Evolutionary conservation across 2,888 invertebrate species (phyloP).

Genomic region (Drosophila glabriapex): DNA sequence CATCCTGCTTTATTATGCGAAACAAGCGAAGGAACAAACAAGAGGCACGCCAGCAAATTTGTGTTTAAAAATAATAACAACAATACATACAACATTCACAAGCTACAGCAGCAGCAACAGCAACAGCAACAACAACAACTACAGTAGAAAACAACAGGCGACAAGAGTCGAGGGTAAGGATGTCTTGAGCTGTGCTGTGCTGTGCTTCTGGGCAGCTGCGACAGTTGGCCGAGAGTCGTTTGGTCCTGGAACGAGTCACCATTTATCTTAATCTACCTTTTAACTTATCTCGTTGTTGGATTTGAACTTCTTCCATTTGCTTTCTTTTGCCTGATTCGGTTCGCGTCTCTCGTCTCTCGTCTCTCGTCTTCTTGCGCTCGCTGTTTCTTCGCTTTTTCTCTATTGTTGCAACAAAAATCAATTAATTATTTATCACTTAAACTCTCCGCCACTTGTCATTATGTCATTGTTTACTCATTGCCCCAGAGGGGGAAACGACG

Average conservation of each 20-base stretch:
- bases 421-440: constrained; percentile 85
- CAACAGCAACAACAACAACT: not conserved
- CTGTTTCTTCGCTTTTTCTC: constrained; percentile 31
- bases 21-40: constrained; percentile 75
- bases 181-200: constrained; percentile 9
- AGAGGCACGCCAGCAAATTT: constrained; percentile 70
- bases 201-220: constrained; percentile 18
- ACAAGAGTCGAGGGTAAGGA: constrained; percentile 24
- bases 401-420: constrained; percentile 83
- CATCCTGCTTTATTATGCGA: constrained; percentile 76
- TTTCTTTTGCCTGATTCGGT: constrained; percentile 38
- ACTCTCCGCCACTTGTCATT: constrained; percentile 85
- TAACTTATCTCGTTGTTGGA: constrained; percentile 79
- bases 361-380: not conserved
- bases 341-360: constrained; percentile 26
- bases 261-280: constrained; percentile 83
- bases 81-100: constrained; percentile 28
- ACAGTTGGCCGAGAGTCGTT: constrained; percentile 48
- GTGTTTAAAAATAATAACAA: constrained; percentile 74
- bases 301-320: constrained; percentile 59
- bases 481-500: constrained; percentile 38
- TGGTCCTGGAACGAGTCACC: constrained; percentile 66
- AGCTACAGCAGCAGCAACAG: not conserved
- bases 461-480: constrained; percentile 85
- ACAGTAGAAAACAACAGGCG: constrained; percentile 2